Conservation (phyloP, 1,140 invertebrate genomes). For the Heliothis subflexa region DNA sequence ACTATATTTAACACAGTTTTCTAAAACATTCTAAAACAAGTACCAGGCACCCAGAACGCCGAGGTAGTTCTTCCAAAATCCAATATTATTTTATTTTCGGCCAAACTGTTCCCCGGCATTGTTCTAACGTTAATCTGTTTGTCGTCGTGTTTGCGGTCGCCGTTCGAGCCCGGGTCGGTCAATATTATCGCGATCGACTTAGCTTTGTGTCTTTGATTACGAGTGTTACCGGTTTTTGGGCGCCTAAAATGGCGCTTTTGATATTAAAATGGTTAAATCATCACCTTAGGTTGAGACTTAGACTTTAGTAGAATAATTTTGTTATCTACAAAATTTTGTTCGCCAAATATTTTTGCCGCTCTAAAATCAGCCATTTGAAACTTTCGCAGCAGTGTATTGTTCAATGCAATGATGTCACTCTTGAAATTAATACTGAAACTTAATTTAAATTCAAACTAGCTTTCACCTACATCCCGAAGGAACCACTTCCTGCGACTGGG, state of each 20-base stretch:
- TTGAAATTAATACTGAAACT: no score
- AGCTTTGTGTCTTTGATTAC: constrained; percentile 49
- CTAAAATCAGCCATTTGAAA: no score
- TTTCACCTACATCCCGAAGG: no score
- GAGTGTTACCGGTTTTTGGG: constrained; percentile 61
- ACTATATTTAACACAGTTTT: not conserved
- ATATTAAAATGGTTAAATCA: not conserved
- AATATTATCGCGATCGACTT: constrained; percentile 63
- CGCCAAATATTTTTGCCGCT: no score
- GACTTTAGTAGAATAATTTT: no score
- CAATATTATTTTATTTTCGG: constrained; percentile 40
- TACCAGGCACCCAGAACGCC: constrained; percentile 1
- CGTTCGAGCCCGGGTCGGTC: constrained; percentile 62
- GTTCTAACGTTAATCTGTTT: constrained; percentile 72
- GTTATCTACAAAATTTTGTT: no score
- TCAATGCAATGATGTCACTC: no score
- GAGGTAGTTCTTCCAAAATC: constrained; percentile 11
- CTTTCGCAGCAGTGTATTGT: no score
- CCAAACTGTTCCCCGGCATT: constrained; percentile 37
- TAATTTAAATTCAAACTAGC: no score
- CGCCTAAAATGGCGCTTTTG: constrained; percentile 53
- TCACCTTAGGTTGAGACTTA: no score
- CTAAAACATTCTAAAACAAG: not conserved
- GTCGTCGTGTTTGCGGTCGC: constrained; percentile 57
- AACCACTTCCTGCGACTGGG: no score